A percentile compares a stretch with the other conserved stretches of the same genome.
Conservation (phyloP, 2,113 vertebrate species). For the Sphaerodactylus townsendi region DNA sequence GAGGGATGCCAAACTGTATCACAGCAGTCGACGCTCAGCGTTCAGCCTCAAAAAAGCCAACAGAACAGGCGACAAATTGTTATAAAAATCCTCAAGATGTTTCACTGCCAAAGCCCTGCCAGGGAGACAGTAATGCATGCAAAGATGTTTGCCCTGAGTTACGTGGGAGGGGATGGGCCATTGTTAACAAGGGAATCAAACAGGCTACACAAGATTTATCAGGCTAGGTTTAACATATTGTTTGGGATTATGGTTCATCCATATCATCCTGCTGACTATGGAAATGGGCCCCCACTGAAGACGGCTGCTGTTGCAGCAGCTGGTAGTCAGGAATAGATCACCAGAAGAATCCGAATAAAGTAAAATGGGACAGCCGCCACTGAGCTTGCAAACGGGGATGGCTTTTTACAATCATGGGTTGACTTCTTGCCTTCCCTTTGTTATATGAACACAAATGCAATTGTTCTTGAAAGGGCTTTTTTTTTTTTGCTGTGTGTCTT, state of each 20-base stretch:
- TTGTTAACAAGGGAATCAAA: conserved; percentile 1
- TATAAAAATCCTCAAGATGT: not conserved
- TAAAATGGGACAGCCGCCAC: not conserved
- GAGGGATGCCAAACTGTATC: not conserved
- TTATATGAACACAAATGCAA: not conserved
- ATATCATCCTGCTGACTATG: not conserved
- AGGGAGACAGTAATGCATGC: not conserved
- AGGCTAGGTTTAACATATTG: not conserved
- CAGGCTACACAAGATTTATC: not conserved
- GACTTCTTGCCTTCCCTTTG: not conserved
- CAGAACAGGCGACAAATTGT: not conserved
- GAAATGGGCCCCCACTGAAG: not conserved
- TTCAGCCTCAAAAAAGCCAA: not conserved
- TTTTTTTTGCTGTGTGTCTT: no score
- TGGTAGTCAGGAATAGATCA: not conserved
- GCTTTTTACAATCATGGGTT: not conserved
- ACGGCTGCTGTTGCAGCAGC: not conserved
- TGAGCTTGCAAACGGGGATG: not conserved
- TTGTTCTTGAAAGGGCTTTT: not conserved
- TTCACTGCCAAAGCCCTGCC: not conserved
- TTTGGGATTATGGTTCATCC: not conserved
- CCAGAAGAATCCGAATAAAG: not conserved
- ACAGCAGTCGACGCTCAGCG: not conserved
- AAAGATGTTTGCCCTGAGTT: not conserved
- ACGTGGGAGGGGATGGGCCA: not conserved